Conservation (phyloP, 2,797 vertebrate species). For the Pangasius larnaudii region DNA sequence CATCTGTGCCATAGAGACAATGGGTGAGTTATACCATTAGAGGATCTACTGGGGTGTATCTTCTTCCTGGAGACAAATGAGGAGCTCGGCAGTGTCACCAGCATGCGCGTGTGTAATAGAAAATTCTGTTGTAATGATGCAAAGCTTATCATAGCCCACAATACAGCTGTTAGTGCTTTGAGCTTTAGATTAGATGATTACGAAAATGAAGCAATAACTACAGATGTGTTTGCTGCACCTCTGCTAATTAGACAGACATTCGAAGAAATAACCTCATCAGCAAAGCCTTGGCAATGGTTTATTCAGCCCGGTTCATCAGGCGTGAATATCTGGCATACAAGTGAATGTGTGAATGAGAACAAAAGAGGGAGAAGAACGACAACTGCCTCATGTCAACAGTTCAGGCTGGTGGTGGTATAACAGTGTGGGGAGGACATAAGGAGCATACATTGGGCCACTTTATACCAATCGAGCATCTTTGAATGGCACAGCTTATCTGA, state of each 20-base stretch:
- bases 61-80: constrained; percentile 50
- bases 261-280: constrained; percentile 27
- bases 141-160: constrained; percentile 3
- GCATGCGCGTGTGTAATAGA: constrained; percentile 29
- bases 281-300: constrained; percentile 19
- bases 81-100: constrained; percentile 29
- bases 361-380: neutral
- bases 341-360: neutral
- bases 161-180: constrained; percentile 33
- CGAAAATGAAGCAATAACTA: constrained; percentile 1
- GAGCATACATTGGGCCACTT: no score
- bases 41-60: constrained; percentile 51
- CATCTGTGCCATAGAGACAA: constrained; percentile 49
- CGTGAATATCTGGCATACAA: neutral
- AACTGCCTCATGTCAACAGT: neutral
- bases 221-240: constrained; percentile 35
- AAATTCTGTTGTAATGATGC: constrained; percentile 14
- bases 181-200: neutral
- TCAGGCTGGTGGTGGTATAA: neutral
- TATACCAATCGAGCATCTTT: neutral
- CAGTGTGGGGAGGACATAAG: neutral
- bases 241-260: constrained; percentile 32
- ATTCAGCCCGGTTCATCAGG: neutral
- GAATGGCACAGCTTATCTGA: neutral
- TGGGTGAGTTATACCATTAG: constrained; percentile 50